A percentile compares a stretch with the other conserved stretches of the same genome.
Evolutionary conservation across 37 sponge, comb jelly and placozoan species (phyloP).

Genomic region (Cladorhizidae sp.): DNA sequence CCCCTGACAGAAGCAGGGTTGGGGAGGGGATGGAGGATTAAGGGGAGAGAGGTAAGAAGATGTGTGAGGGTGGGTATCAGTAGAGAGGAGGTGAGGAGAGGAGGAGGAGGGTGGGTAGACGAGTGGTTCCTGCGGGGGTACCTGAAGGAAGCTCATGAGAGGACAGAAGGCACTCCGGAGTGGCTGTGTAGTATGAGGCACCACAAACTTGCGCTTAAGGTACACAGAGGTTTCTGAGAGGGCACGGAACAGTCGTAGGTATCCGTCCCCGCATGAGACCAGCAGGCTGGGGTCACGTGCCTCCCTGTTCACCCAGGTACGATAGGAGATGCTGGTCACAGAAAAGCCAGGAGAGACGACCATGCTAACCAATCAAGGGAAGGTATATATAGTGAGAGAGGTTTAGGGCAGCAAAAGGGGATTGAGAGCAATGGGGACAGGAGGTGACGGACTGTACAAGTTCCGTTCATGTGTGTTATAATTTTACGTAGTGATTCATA

Average conservation of each 20-base stretch:
- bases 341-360: slow-evolving; percentile 66
- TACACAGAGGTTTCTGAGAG: slow-evolving; percentile 57
- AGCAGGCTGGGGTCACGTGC: slow-evolving; percentile 88
- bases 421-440: background rate
- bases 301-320: slow-evolving; percentile 90
- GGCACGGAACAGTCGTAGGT: slow-evolving; percentile 73
- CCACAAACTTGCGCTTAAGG: slow-evolving; percentile 72
- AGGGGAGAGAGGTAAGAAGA: no score
- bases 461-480: background rate
- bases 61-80: no score
- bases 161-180: slow-evolving; percentile 90
- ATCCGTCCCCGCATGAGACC: slow-evolving; percentile 59
- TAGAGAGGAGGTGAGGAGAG: no score
- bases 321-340: slow-evolving; percentile 75
- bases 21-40: no score
- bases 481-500: no score
- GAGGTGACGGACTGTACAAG: background rate
- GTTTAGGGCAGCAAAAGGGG: background rate
- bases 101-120: background rate
- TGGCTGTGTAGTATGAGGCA: slow-evolving; percentile 52
- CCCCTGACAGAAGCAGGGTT: no score
- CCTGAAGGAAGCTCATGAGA: slow-evolving; percentile 90
- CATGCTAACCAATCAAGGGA: slow-evolving; percentile 25
- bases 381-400: background rate
- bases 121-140: background rate